Evolutionary conservation across 2,797 vertebrate genomes (phyloP), one percentile per base, ranked within the genome.

Genomic region (Premnoplex brunnescens): DNA sequence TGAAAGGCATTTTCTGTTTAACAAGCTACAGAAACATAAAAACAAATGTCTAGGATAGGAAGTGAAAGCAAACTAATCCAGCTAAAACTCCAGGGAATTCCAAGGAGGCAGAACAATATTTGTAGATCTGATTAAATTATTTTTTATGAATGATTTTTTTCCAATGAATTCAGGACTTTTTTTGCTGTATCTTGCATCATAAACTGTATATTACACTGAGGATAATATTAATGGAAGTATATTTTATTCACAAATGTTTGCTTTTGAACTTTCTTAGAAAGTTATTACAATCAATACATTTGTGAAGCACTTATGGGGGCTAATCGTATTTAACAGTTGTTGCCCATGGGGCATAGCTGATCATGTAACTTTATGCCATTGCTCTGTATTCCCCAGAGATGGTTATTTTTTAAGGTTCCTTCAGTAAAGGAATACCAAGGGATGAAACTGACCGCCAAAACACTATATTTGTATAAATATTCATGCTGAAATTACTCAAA

Each of bases 41-140:
- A 96, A 64, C 60, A 83, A 95, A 91, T 85, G 46, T 89, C 93
- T 95, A 89, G 91, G 85, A 85, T 76, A 89, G 85, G 89, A 96
- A 95, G 75, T 83, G 87, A 95, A 92, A 75, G 87, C 88, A 78
- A 96, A 93, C 94, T 93, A 96, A 95, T 85, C 87, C 89, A 83
- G 56, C 68, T 54, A 58, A 96, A 96, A 92, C 86, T 91, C 89
- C 43, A 87, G 56, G n/a, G 60, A 24, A n/a, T 92, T 96, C 78
- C 89, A 96, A 89, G 58, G 56, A 95, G 89, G 89, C 76, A 89
- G 72, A 94, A 92, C 85, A 93, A 91, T 92, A 95, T 91, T 95
- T 95, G 82, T 56, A 89, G 87, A 93, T 75, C 64, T 83, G 93
- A 92, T 80, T 95, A 88, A 95, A 89, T 88, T 91, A 48, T 58